Conservation (phyloP, 64 coral and sea anemone genomes). For the Dendrophyllia cribrosa region DNA sequence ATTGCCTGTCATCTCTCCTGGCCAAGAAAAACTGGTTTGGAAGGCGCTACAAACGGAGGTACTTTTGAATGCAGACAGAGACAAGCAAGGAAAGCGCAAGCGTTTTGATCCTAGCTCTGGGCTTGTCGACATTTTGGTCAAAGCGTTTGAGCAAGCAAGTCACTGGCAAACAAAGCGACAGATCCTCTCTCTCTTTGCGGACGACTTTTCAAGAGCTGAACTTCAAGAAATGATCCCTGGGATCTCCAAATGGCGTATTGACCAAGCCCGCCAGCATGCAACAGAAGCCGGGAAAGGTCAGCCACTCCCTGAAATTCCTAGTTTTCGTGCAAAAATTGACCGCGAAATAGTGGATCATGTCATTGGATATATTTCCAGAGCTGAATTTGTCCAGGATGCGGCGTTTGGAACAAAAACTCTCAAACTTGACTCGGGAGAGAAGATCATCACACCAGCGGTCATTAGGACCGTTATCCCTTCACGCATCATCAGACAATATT, state of each 20-base stretch:
- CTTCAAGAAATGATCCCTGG: constrained; percentile 14
- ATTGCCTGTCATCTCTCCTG: constrained; percentile 30
- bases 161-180: constrained; percentile 32
- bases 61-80: constrained; percentile 6
- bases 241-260: constrained; percentile 39
- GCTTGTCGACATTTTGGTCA: constrained; percentile 7
- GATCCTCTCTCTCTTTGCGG: constrained; percentile 36
- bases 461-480: constrained; percentile 63
- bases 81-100: constrained; percentile 21
- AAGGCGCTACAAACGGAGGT: not conserved
- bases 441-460: constrained; percentile 44
- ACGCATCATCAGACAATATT: constrained; percentile 56
- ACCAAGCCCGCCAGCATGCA: constrained; percentile 47
- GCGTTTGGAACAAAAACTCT: constrained; percentile 44
- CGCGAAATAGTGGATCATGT: too few species aligned
- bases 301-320: constrained; percentile 12
- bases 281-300: constrained; percentile 35
- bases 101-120: constrained; percentile 30
- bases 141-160: not conserved
- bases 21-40: constrained; percentile 35
- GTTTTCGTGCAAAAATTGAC: too few species aligned
- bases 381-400: too few species aligned
- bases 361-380: too few species aligned
- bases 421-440: constrained; percentile 39
- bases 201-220: constrained; percentile 33